phyloP scores from a whole-genome alignment of 2,888 invertebrate species.

The Pasiphila rectangulata region DNA sequence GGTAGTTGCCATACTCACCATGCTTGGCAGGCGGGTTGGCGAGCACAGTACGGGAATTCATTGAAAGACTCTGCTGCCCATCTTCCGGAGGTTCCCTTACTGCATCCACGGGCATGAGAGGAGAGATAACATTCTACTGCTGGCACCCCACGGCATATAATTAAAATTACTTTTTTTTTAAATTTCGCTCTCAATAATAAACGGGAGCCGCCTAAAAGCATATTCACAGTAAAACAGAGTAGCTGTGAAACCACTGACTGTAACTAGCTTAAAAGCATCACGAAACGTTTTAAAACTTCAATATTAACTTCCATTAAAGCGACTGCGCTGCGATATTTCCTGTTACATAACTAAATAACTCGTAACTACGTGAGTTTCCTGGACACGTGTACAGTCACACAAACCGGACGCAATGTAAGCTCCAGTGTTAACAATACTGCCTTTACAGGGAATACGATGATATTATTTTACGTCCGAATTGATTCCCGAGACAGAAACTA shows the following conservation, averaged over 20 bases:
- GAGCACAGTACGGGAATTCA: no score
- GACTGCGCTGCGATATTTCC: slow-evolving; percentile 27
- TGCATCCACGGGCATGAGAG: no score
- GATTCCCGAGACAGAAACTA: no score
- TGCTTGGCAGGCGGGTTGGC: no score
- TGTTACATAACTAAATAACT: slow-evolving; percentile 30
- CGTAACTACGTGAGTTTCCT: slow-evolving; percentile 24
- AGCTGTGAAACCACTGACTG: slow-evolving; percentile 3
- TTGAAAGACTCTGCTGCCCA: no score
- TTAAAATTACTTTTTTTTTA: no score
- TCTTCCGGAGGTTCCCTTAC: no score
- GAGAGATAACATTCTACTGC: no score
- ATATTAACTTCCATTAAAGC: slow-evolving; percentile 31
- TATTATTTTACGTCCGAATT: not conserved
- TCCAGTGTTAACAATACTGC: not conserved
- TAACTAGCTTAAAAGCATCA: slow-evolving; percentile 15
- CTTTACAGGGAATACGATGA: not conserved
- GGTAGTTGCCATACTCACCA: no score
- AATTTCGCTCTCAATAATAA: no score
- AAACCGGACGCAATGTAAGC: not conserved
- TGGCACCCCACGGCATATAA: no score
- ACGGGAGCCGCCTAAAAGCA: not conserved
- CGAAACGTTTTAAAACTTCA: slow-evolving; percentile 28
- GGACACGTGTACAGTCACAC: slow-evolving; percentile 6
- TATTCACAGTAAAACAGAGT: not conserved